Percentiles rank a stretch among this genome's conserved stretches.
These are phyloP conservation scores for Adelges cooleyi DNA, from an alignment of 1,140 invertebrate species.

Conservation along the genomic window DNA sequence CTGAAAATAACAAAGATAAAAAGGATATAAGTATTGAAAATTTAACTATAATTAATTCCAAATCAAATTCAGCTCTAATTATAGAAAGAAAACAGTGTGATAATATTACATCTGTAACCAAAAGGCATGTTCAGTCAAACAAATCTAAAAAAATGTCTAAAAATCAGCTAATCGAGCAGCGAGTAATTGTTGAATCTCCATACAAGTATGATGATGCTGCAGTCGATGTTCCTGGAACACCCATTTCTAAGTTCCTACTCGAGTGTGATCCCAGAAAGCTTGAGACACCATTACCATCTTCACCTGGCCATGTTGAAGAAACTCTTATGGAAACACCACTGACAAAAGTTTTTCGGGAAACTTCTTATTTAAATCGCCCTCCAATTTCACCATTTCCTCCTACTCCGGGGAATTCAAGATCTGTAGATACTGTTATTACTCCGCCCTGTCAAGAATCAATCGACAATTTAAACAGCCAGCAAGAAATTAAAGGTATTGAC, in stretches of 20 bases:
- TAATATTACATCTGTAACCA: neutral
- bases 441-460: neutral
- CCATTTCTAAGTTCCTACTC: slow-evolving; percentile 6
- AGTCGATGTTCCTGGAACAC: slow-evolving; percentile 15
- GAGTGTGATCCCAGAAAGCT: slow-evolving; percentile 13
- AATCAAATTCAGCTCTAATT: neutral
- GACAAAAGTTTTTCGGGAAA: slow-evolving; percentile 16
- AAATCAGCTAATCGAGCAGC: neutral
- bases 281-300: neutral
- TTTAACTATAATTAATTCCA: neutral
- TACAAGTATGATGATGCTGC: slow-evolving; percentile 16
- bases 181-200: neutral
- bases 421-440: neutral
- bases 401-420: slow-evolving; percentile 19
- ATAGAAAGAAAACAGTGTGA: neutral
- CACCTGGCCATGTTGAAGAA: slow-evolving; percentile 5
- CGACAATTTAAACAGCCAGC: neutral
- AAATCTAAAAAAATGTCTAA: neutral
- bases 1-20: too few species aligned
- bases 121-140: neutral
- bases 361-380: slow-evolving; percentile 13
- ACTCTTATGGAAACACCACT: slow-evolving; percentile 5
- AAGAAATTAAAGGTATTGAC: too few species aligned
- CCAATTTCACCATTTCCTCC: slow-evolving; percentile 22
- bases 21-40: neutral